Evolutionary conservation across 1,140 invertebrate genomes (phyloP).

Genomic region (Rhopalosiphum padi): DNA sequence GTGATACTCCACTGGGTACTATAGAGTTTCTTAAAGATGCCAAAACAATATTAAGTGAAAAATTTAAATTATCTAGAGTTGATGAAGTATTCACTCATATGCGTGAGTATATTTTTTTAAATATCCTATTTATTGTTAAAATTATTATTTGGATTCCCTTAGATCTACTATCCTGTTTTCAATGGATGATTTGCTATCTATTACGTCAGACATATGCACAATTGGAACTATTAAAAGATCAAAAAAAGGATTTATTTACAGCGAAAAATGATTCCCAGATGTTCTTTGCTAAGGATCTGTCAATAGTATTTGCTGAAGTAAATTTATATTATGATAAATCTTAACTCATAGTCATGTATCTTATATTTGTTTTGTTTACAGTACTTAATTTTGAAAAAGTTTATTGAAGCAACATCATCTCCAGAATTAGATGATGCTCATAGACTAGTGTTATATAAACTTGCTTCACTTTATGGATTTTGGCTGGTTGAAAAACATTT

Average conservation of each 20-base stretch:
- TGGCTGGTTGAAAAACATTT: conserved; percentile 78
- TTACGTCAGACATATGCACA: conserved; percentile 73
- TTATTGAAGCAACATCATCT: conserved; percentile 59
- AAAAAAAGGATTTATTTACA: conserved; percentile 73
- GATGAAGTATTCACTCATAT: conserved; percentile 62
- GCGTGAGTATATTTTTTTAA: conserved; percentile 55
- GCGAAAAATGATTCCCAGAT: conserved; percentile 84
- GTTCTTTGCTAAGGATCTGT: conserved; percentile 77
- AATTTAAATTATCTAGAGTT: conserved; percentile 65
- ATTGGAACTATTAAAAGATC: conserved; percentile 67
- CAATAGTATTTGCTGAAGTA: conserved; percentile 79
- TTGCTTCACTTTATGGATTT: conserved; percentile 77
- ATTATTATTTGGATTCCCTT: conserved; percentile 58
- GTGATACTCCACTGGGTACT: conserved; percentile 73
- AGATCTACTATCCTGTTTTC: conserved; percentile 78
- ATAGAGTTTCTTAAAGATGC: conserved; percentile 70
- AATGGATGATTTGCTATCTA: conserved; percentile 86
- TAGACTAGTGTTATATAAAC: conserved; percentile 69
- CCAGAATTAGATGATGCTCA: conserved; percentile 62
- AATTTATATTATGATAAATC: conserved; percentile 36
- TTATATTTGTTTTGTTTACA: conserved; percentile 57
- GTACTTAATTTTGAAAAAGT: conserved; percentile 61
- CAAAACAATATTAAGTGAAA: conserved; percentile 65
- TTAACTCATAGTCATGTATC: background rate
- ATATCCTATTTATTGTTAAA: conserved; percentile 47